Base-by-base conservation (phyloP, 2,888 invertebrate genomes). In the Panopea generosa region DNA sequence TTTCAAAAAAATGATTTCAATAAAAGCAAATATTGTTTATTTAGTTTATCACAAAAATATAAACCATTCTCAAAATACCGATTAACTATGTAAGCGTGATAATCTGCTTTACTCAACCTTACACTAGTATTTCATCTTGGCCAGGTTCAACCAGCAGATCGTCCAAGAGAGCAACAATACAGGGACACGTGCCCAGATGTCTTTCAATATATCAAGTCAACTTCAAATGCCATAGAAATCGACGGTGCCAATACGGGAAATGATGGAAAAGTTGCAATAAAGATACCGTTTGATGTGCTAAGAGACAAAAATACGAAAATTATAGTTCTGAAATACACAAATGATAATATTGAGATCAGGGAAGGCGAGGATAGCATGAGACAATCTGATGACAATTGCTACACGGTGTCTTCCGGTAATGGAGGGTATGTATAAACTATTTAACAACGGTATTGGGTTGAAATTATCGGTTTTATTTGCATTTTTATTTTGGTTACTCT, bases 151-250 rank as follows among this genome's bases (percentile, higher is more conserved):
- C 75, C 76, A 52, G 52, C 70, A 11, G 76, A 82, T 49, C 45
- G 49, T 49, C 73, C 77, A 47, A 47, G 76, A n/a, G 78, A 78
- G 43, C 76, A 69, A 9, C 73, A 73, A 18, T 82, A 78, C 53
- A 59, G 78, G 2, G 78, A 72, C 29, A 27, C 56, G 9, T 82
- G 75, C 45, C 78, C 78, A 1, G 78, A 82, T 22, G 68, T 65
- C 18, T 78, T 78, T 45, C 66, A 70, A 29, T 61, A 67, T 29
- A 78, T 78, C 2, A 71, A 67, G 38, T 71, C 81, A 2, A 72
- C 81, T 2, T 81, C 81, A 11, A 40, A 65, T 38, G 81, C 81
- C 38, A 59, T 81, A 47, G 81, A 81, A 49, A 43, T 81, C n/a
- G 75, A 77, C 18, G 81, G 81, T 14, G 55, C 66, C 1, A 73